Percentiles rank a stretch among this genome's conserved stretches.
Conservation (phyloP, 2,113 vertebrate species). For the Cisticola juncidis region DNA sequence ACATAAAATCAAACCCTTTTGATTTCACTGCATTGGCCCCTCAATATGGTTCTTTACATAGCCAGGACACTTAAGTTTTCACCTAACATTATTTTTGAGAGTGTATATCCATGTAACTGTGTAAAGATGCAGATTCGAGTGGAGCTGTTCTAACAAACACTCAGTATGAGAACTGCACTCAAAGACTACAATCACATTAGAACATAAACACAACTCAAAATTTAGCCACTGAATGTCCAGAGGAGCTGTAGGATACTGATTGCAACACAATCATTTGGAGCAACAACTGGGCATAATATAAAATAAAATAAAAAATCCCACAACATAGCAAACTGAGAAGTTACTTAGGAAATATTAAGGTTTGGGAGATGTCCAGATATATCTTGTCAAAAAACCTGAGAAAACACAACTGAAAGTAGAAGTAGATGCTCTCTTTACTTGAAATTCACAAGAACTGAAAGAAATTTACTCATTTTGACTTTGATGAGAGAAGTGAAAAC, state of each 20-base stretch:
- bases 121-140: neutral
- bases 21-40: neutral
- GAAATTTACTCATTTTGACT: neutral
- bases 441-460: neutral
- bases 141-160: neutral
- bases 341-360: neutral
- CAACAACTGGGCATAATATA: neutral
- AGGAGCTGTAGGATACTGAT: neutral
- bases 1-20: neutral
- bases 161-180: neutral
- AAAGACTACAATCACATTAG: neutral
- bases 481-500: neutral
- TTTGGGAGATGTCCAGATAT: neutral
- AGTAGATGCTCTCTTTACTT: neutral
- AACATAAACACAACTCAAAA: neutral
- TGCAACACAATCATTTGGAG: neutral
- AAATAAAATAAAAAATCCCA: neutral
- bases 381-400: neutral
- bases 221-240: neutral
- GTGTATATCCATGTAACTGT: neutral
- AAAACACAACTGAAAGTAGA: neutral
- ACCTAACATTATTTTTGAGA: neutral
- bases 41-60: neutral
- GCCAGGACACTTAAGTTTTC: neutral
- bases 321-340: neutral